Base-by-base conservation (phyloP, 2,888 invertebrate genomes). In the Tyria jacobaeae region DNA sequence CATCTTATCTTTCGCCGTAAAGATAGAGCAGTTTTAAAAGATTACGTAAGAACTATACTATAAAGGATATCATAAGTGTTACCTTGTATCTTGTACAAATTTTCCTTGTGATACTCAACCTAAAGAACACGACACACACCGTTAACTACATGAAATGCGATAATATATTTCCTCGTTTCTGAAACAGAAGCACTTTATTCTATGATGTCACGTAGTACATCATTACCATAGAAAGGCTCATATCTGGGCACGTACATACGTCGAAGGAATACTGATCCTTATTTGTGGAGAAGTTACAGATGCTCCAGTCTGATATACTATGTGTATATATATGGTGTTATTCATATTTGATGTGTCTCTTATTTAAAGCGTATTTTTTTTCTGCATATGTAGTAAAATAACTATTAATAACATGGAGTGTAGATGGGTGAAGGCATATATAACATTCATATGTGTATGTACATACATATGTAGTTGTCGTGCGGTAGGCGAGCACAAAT, bases 181-280 rank as follows among this genome's bases (percentile, higher is more conserved):
- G 56, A 68, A 67, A 67, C 74, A 71, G 61, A 57, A 52, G 54
- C 58, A 71, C 55, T 68, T 76, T 70, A 73, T 70, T 61, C 55
- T 51, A 65, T 73, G 71, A 66, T 60, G 49, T 73, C 71, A 76
- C 76, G 76, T 66, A 53, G 24, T 49, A 55, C 62, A 54, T 71
- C 67, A 73, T 75, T 76, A 68, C 64, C 62, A 62, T 73, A 48
- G 71, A 60, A 67, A 51, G 56, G 64, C 62, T 57, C 65, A 68
- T 72, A 75, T 73, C 71, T 71, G 56, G 34, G 60, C 51, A 57
- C 60, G 66, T 64, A 73, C 64, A 76, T 62, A 75, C 74, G 76
- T 35, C 60, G 54, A 53, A 51, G 15, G 74, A 66, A 75, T 76
- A 73, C 68, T 73, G 71, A 75, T 75, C 53, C 57, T 14, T 54